phyloP scores from a whole-genome alignment of 2,113 vertebrate genomes.

The Thunnus thynnus region DNA sequence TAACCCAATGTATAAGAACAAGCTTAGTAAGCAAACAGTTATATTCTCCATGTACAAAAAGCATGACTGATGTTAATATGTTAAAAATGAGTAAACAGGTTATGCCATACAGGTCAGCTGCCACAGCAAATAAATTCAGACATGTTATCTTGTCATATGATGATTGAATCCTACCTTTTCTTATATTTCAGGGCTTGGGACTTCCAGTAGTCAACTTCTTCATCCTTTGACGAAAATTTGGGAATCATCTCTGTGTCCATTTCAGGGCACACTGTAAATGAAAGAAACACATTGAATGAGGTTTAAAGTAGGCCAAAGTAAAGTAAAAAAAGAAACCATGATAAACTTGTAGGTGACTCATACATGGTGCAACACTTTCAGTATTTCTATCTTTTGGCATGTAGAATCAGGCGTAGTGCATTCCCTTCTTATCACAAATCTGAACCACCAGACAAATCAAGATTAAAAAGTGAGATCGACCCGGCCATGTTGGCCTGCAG shows the following conservation, averaged over 20 bases:
- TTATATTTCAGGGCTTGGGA: slow-evolving; percentile 94
- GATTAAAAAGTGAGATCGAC: neutral
- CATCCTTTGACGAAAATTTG: slow-evolving; percentile 95
- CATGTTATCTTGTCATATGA: neutral
- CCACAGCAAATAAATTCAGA: neutral
- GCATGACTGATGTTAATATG: neutral
- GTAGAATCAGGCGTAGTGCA: slow-evolving; percentile 14
- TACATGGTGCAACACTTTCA: neutral
- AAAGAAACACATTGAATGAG: neutral
- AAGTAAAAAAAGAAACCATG: neutral
- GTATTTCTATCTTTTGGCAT: slow-evolving; percentile 25
- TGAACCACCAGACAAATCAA: slow-evolving; percentile 14
- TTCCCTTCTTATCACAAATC: slow-evolving; percentile 46
- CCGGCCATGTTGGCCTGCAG: neutral
- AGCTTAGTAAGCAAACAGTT: slow-evolving; percentile 2
- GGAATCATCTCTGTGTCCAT: slow-evolving; percentile 98
- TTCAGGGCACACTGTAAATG: slow-evolving; percentile 86
- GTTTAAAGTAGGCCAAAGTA: neutral
- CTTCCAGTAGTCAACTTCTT: slow-evolving; percentile 98
- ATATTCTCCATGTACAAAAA: neutral
- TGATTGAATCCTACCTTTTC: slow-evolving; percentile 87
- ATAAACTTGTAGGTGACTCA: neutral
- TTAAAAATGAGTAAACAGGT: neutral
- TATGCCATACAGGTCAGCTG: neutral
- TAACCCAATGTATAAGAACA: slow-evolving; percentile 3